Evolutionary conservation across 2,797 vertebrate genomes (phyloP), one percentile per base, ranked within the genome.

Genomic region (Florisuga fusca): DNA sequence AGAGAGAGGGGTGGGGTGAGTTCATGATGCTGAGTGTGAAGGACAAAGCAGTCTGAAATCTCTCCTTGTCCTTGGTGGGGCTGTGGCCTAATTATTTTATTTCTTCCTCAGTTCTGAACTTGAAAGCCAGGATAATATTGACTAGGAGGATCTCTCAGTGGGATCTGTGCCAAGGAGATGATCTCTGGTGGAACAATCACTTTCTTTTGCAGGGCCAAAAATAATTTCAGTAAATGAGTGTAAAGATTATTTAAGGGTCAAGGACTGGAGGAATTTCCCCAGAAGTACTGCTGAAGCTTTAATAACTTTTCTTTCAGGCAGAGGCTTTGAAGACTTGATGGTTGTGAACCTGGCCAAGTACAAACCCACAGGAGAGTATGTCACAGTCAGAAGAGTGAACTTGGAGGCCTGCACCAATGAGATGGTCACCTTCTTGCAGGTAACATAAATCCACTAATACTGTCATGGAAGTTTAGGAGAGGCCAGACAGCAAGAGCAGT

Each of bases 371-470:
- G 98, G 98, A 64, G 98, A 99, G 53, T 98, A 99, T 11, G 99
- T 99, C 18, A 98, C 99, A 13, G 98, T 99, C 71, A 98, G 99
- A 31, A 98, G 99, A 67, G 98, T 99, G 62, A 98, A 99, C 96
- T 83, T 99, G 94, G 99, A 99, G 97, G 98, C 98, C 9, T 99
- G 99, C 96, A 99, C 99, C 45, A 99, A 99, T 9, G 99, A 99
- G 96, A 99, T 99, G 99, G 99, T 99, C 83, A 98, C 98, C 0
- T 99, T 99, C 97, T 97, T 99, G 95, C 99, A 99, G 99, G 99
- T 99, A 97, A 93, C 55, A 1, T 0, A 2, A 57, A 25, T 34
- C 45, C 48, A 13, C 26, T 61, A 4, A 33, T 55, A 26, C 41
- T 13, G 1, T 5, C 31, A 3, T 17, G 55, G 38, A n/a, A 9